Conservation (phyloP, 1,140 invertebrate species). For the Daktulosphaira vitifoliae region DNA sequence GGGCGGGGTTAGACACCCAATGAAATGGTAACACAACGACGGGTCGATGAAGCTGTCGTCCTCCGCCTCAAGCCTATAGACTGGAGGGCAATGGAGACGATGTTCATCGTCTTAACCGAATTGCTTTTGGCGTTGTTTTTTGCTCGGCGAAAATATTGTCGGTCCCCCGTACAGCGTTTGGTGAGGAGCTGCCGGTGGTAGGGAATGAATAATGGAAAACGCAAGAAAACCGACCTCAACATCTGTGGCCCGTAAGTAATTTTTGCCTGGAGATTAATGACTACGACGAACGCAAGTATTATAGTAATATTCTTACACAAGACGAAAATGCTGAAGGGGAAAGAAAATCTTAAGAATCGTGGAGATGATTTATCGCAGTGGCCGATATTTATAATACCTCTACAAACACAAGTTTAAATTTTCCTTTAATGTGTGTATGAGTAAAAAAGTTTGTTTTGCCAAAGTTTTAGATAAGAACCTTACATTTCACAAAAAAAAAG, state of each 20-base stretch:
- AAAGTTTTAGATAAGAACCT: too few relatives aligned
- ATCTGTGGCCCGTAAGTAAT: conserved; percentile 29
- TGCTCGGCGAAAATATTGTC: conserved; percentile 8
- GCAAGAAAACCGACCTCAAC: conserved; percentile 28
- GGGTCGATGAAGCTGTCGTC: conserved; percentile 20
- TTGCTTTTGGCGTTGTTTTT: neutral
- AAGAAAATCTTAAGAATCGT: conserved; percentile 9
- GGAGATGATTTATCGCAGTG: conserved; percentile 16
- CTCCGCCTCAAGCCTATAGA: neutral
- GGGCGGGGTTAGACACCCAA: conserved; percentile 5
- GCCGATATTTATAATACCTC: neutral
- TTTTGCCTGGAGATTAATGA: conserved; percentile 31
- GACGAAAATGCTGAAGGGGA: neutral
- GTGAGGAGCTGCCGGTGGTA: too few relatives aligned
- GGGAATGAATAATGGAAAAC: conserved; percentile 29
- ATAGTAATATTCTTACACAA: neutral
- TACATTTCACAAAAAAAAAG: too few relatives aligned
- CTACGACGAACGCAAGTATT: neutral
- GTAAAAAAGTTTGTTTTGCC: too few relatives aligned
- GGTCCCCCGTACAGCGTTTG: neutral
- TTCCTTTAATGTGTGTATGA: too few relatives aligned
- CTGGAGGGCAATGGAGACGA: neutral
- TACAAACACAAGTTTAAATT: too few relatives aligned
- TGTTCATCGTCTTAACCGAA: conserved; percentile 12
- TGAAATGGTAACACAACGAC: neutral